These are phyloP conservation scores for Muricea muricata DNA, from an alignment of 92 coral and sea anemone genomes.

Conservation along the genomic window DNA sequence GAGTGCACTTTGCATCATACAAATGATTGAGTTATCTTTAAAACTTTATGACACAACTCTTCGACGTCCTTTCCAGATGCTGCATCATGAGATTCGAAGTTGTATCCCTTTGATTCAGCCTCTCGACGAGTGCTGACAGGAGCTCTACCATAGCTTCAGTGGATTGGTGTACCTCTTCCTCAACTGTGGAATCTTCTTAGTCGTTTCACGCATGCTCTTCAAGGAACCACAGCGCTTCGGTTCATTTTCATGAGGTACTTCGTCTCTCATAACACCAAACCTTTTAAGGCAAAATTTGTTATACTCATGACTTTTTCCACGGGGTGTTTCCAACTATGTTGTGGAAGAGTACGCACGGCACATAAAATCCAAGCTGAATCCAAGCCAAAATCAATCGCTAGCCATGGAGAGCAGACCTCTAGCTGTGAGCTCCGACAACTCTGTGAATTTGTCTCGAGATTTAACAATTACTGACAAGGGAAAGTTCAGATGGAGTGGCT, in stretches of 20 bases:
- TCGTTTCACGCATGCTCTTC: slow-evolving; percentile 28
- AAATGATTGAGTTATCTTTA: slow-evolving; percentile 51
- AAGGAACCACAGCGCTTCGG: slow-evolving; percentile 13
- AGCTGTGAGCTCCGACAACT: too few relatives aligned
- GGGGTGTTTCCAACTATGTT: slow-evolving; percentile 45
- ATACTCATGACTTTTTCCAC: slow-evolving; percentile 44
- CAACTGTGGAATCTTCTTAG: slow-evolving; percentile 44
- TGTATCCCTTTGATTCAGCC: slow-evolving; percentile 39
- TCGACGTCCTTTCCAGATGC: slow-evolving; percentile 40
- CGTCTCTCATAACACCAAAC: slow-evolving; percentile 37
- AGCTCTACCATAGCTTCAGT: slow-evolving; percentile 33
- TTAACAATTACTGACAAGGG: too few relatives aligned
- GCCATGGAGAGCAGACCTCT: too few relatives aligned
- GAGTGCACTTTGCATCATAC: neutral
- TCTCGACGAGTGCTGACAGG: slow-evolving; percentile 47
- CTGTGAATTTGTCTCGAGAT: too few relatives aligned
- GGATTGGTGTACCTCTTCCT: slow-evolving; percentile 40
- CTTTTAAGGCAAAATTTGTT: slow-evolving; percentile 27
- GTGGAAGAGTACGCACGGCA: slow-evolving; percentile 40
- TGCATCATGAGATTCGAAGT: slow-evolving; percentile 22
- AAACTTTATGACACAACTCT: slow-evolving; percentile 38
- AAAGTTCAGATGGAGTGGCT: too few relatives aligned
- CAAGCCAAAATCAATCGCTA: too few relatives aligned
- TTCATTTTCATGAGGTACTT: slow-evolving; percentile 25
- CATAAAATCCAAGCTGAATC: slow-evolving; percentile 26